Evolutionary conservation across 2,113 vertebrate species (phyloP).

Genomic region (Scartelaos histophorus): DNA sequence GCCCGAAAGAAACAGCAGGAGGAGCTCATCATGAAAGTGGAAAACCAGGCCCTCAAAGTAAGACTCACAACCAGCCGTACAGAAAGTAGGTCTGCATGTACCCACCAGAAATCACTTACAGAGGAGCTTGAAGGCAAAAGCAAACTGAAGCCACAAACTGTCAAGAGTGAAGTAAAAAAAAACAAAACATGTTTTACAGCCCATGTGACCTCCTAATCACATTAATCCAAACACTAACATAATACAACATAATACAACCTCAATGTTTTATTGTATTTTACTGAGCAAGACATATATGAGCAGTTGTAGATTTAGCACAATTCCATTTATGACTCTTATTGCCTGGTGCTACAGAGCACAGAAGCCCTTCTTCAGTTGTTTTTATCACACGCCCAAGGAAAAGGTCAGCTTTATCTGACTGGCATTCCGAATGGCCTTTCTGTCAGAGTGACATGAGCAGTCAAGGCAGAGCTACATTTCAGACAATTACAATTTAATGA

Average conservation of each 20-base stretch:
- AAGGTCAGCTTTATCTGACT: conserved; percentile 72
- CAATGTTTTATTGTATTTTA: conserved; percentile 34
- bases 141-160: conserved; percentile 9
- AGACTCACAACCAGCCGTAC: conserved; percentile 34
- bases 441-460: conserved; percentile 55
- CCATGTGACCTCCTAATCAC: conserved; percentile 11
- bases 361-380: conserved; percentile 54
- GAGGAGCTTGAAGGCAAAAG: conserved; percentile 26
- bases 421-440: conserved; percentile 64
- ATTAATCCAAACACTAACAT: conserved; percentile 1
- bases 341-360: conserved; percentile 37
- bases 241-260: conserved; percentile 19
- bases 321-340: conserved; percentile 53
- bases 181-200: not conserved
- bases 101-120: conserved; percentile 30
- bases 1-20: conserved; percentile 94
- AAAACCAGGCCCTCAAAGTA: conserved; percentile 96
- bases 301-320: conserved; percentile 38
- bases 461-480: conserved; percentile 42
- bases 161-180: not conserved
- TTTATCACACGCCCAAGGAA: conserved; percentile 60
- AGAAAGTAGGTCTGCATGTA: conserved; percentile 39
- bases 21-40: conserved; percentile 98
- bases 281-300: conserved; percentile 43
- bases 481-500: conserved; percentile 59